Evolutionary conservation across 2,888 invertebrate species (phyloP).

Genomic region (Tachina grossa): DNA sequence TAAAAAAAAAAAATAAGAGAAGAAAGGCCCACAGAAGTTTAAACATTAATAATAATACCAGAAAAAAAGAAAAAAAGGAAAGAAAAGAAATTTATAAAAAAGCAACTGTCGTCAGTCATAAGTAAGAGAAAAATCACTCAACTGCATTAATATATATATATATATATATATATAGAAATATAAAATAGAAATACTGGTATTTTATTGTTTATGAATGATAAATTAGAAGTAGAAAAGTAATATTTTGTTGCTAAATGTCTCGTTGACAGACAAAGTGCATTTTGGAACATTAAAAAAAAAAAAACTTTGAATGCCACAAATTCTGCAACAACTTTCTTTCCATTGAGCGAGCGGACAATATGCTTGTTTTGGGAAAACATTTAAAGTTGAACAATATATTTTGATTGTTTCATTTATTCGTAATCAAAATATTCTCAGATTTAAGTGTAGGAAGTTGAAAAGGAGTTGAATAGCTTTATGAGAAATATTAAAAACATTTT

Average conservation of each 20-base stretch:
- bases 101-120: conserved; percentile 38
- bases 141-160: conserved; percentile 29
- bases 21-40: conserved; percentile 14
- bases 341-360: not conserved
- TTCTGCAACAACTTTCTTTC: conserved; percentile 10
- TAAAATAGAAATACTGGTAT: conserved; percentile 39
- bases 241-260: conserved; percentile 26
- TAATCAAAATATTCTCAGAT: too few relatives aligned
- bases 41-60: conserved; percentile 46
- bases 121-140: conserved; percentile 36
- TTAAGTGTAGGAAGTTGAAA: too few relatives aligned
- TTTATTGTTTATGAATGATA: conserved; percentile 3
- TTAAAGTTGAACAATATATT: not conserved
- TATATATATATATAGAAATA: conserved; percentile 46
- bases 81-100: conserved; percentile 32
- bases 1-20: not conserved
- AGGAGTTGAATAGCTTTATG: too few relatives aligned
- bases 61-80: conserved; percentile 36
- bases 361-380: not conserved
- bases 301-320: conserved; percentile 20
- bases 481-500: too few relatives aligned
- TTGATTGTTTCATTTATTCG: not conserved
- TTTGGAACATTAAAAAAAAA: conserved; percentile 14
- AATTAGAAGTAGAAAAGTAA: not conserved
- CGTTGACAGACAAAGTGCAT: conserved; percentile 23